Evolutionary conservation across 2,797 vertebrate species (phyloP), one percentile per base, ranked within the genome.

Genomic region (Mormyrus proboscirostris): DNA sequence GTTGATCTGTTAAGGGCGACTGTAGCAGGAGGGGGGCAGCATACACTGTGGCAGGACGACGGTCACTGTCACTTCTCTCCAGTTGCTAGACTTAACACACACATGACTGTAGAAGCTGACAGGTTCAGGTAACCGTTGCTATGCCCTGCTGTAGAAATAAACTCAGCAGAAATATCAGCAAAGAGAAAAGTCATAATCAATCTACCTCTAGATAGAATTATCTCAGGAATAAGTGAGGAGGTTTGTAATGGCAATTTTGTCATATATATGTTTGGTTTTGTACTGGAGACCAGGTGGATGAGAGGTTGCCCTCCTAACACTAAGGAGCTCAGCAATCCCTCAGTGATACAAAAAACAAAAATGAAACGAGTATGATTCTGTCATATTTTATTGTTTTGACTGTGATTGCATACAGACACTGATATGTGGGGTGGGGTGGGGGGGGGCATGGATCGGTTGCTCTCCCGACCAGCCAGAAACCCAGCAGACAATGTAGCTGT

Each of bases 401-500:
- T 59, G 5, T 4, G 10, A 5, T 16, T 19, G 22, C 29, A 86
- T 73, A 69, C 12, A 73, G 53, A 38, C 79, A 73, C 0, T 10
- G 41, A 9, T 29, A 29, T 29, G 29, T 9, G 25, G 14, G 10
- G n/a, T 44, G 59, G 38, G 0, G 12, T 2, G 12, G 50, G 50
- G 4, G 19, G 1, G n/a, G 29, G 4, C 10, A 4, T 22, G 16
- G 10, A 0, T 2, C 9, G 33, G 93, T 12, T 22, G 94, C 89
- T 93, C 91, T 91, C 91, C 95, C 95, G 96, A 96, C 96, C 94
- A 96, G 96, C 98, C 97, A 96, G 98, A 99, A 99, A 99, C 98
- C 98, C 98, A 99, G 98, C 98, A 99, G 98, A 99, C 98, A 99
- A 99, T 99, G 98, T 99, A 99, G 98, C 98, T 99, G 98, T 99